Evolutionary conservation across 2,888 invertebrate genomes (phyloP), one percentile per base, ranked within the genome.

Genomic region (Ectemnius continuus): DNA sequence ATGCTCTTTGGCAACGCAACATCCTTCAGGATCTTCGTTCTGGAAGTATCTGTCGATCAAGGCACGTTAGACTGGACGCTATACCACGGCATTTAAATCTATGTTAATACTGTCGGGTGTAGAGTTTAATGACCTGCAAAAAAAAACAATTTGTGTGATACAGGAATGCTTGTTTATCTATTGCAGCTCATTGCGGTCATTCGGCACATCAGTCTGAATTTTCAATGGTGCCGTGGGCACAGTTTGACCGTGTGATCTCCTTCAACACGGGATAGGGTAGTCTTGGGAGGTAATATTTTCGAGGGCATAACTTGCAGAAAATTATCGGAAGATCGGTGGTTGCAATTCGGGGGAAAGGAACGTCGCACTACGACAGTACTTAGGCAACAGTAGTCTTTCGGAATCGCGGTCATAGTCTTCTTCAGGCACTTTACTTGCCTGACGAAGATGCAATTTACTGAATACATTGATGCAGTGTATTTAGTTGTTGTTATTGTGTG

Each of bases 121-220:
- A 61, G 90, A 90, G 79, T 90, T 90, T 77, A 86, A 80, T 59
- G 90, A 91, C 78, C 90, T 91, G 90, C 23, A 85, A 91, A 72
- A 11, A 45, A 16, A 61, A 45, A 13, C 4, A 20, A 52, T 6
- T 14, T 52, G 52, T 52, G 16, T 16, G 4, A 52, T 1, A 11
- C 36, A 36, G 36, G 8, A 36, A 36, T 36, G 36, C 8, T 36
- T 36, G 36, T 36, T 11, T 36, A 11, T 11, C 6, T 36, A 36
- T 36, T 36, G 36, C 8, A 36, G 8, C 1, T 8, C 8, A 36
- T 36, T 36, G 36, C 4, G 8, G 11, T 6, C 36, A 36, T 36
- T 6, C 36, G 36, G 5, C 11, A 8, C 6, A 36, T 36, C 36
- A 36, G 4, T 75, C 69, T 46, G 57, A 26, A 23, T 14, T 23